A percentile compares a stretch with the other conserved stretches of the same genome.
phyloP scores from a whole-genome alignment of 1,140 invertebrate species.

The Orchestia grillus region DNA sequence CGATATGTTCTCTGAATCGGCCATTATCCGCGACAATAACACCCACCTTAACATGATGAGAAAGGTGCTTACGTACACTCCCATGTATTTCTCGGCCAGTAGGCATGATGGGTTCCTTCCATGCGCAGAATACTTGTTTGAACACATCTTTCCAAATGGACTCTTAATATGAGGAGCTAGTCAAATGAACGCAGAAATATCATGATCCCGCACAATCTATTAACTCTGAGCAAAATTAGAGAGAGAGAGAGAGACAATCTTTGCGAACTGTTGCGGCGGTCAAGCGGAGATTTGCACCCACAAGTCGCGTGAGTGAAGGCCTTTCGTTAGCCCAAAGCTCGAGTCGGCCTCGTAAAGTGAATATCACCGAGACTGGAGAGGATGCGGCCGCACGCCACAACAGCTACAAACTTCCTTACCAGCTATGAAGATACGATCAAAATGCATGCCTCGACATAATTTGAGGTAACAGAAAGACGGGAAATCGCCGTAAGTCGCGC shows the following conservation, averaged over 20 bases:
- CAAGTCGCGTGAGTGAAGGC: neutral
- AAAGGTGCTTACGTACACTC: too few relatives aligned
- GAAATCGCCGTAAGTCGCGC: neutral
- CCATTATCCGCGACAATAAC: too few relatives aligned
- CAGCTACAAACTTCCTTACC: slow-evolving; percentile 15
- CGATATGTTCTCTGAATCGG: too few relatives aligned
- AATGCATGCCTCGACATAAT: slow-evolving; percentile 28
- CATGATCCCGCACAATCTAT: neutral
- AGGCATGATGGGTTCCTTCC: too few relatives aligned
- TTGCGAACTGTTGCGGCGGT: neutral
- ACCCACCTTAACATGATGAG: too few relatives aligned
- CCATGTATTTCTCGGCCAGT: too few relatives aligned
- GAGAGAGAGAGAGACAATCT: neutral
- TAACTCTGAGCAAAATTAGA: neutral
- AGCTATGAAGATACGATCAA: slow-evolving; percentile 29
- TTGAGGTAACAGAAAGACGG: neutral
- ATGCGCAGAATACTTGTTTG: too few relatives aligned
- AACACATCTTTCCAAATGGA: neutral
- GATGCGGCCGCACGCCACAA: slow-evolving; percentile 43
- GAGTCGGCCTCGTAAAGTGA: slow-evolving; percentile 24
- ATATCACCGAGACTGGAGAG: slow-evolving; percentile 27
- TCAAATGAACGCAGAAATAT: neutral
- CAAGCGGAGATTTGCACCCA: neutral
- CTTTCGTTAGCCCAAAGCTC: slow-evolving; percentile 20
- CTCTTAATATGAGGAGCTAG: neutral